These are phyloP conservation scores for Matsumurasca onukii DNA, from an alignment of 1,140 invertebrate species.

Conservation along the genomic window DNA sequence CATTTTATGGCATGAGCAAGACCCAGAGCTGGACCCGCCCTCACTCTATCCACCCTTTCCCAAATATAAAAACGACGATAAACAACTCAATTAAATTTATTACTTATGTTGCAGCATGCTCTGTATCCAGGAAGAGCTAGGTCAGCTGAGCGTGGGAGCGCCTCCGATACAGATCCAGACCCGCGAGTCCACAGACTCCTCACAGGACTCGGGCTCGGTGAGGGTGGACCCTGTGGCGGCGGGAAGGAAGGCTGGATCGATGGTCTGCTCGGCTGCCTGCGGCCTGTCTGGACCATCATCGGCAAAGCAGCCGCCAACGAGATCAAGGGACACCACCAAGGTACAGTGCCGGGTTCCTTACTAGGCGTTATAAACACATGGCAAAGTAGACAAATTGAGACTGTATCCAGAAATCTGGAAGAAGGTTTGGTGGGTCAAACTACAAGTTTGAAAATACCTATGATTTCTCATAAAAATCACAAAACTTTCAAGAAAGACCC, in stretches of 20 bases:
- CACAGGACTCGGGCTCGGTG: constrained; percentile 34
- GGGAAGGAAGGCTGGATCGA: constrained; percentile 68
- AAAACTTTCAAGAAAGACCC: too few relatives aligned
- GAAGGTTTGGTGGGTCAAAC: too few relatives aligned
- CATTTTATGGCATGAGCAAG: background rate
- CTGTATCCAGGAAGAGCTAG: constrained; percentile 65
- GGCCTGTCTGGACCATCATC: constrained; percentile 81
- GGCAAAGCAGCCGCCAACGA: constrained; percentile 73
- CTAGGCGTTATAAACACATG: background rate
- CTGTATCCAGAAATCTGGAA: too few relatives aligned
- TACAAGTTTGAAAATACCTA: too few relatives aligned
- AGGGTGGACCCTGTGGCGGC: constrained; percentile 42
- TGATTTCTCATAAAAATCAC: too few relatives aligned
- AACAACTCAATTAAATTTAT: background rate
- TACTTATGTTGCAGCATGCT: constrained; percentile 57
- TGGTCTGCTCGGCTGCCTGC: constrained; percentile 81
- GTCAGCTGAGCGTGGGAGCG: constrained; percentile 52
- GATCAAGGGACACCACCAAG: constrained; percentile 58
- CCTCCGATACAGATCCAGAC: background rate
- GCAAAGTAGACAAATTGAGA: too few relatives aligned
- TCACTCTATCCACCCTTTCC: background rate
- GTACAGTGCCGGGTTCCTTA: constrained; percentile 1
- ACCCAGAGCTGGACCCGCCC: background rate
- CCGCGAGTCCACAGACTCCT: constrained; percentile 19
- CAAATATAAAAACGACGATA: background rate